These are phyloP conservation scores for Neopipo cinnamomea DNA, from an alignment of 2,113 vertebrate genomes.

Conservation along the genomic window DNA sequence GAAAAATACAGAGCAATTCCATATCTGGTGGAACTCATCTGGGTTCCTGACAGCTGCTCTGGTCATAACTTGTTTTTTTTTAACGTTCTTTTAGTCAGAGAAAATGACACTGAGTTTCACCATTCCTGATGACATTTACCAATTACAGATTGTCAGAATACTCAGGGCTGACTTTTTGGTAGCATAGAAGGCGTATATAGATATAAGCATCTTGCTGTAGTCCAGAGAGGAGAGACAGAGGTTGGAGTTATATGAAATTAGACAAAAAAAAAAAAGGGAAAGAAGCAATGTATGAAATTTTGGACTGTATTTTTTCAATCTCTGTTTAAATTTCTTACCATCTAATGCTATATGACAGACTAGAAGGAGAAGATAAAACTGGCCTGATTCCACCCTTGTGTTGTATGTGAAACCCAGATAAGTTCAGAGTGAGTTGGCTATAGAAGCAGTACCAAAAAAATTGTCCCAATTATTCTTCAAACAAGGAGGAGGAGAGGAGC, in stretches of 20 bases:
- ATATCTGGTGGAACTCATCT: not conserved
- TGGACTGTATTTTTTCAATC: not conserved
- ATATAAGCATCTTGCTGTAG: not conserved
- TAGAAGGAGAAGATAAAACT: not conserved
- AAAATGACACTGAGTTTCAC: not conserved
- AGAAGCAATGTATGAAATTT: not conserved
- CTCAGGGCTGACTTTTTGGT: not conserved
- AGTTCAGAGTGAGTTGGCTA: not conserved
- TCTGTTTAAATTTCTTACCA: not conserved
- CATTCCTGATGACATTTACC: not conserved
- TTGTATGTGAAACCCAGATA: not conserved
- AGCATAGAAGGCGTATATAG: not conserved
- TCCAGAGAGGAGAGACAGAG: not conserved
- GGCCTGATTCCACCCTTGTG: not conserved
- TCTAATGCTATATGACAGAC: not conserved
- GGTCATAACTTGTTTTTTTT: not conserved
- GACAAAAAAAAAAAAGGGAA: not conserved
- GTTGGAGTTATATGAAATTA: not conserved
- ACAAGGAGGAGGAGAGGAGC: not conserved
- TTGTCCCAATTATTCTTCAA: not conserved
- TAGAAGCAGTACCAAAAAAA: not conserved
- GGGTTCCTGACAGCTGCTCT: not conserved
- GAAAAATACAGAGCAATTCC: not conserved
- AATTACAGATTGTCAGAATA: not conserved
- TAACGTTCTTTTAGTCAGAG: not conserved